phyloP scores from a whole-genome alignment of 2,797 vertebrate species.

The Brotula barbata region DNA sequence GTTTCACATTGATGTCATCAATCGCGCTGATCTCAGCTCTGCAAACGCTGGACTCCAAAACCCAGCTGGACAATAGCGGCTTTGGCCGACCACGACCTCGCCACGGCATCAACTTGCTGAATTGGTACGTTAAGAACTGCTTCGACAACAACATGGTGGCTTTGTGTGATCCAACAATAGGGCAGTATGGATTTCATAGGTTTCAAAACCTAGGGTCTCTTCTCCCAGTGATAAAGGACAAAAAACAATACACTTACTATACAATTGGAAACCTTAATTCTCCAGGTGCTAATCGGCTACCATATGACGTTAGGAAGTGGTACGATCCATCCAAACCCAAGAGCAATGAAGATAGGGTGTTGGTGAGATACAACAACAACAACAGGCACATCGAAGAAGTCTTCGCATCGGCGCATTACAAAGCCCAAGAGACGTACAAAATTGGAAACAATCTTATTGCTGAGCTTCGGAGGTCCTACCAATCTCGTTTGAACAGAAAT shows the following conservation, averaged over 20 bases:
- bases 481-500: too few relatives aligned
- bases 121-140: conserved; percentile 71
- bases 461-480: conserved; percentile 58
- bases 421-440: conserved; percentile 54
- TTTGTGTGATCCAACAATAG: conserved; percentile 60
- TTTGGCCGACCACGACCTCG: conserved; percentile 73
- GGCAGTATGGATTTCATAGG: conserved; percentile 68
- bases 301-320: conserved; percentile 64
- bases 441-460: conserved; percentile 63
- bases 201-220: conserved; percentile 55
- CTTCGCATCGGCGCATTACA: conserved; percentile 74
- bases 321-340: conserved; percentile 59
- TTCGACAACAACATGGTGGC: conserved; percentile 77
- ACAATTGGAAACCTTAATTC: conserved; percentile 75
- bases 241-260: conserved; percentile 55
- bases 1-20: conserved; percentile 12
- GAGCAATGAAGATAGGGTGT: conserved; percentile 76
- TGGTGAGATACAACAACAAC: conserved; percentile 74
- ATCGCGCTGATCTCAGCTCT: conserved; percentile 38
- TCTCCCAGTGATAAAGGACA: conserved; percentile 67
- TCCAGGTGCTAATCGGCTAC: conserved; percentile 59
- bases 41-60: conserved; percentile 58
- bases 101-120: conserved; percentile 68
- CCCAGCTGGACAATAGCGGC: conserved; percentile 62
- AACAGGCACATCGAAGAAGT: conserved; percentile 60